Evolutionary conservation across 1,140 invertebrate genomes (phyloP).

Genomic region (Carposina sasakii): DNA sequence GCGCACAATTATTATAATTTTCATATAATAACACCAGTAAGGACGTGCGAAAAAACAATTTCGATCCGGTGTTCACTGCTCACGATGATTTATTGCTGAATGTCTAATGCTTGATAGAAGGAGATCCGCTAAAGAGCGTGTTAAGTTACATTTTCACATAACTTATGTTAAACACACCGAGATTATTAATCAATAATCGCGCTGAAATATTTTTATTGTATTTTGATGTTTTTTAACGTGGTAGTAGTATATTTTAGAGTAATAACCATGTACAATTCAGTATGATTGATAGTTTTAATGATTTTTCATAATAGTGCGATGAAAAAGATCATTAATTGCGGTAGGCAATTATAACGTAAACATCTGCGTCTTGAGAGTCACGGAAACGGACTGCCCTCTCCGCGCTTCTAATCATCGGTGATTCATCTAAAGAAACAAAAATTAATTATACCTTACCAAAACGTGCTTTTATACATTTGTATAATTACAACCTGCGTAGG

Average conservation of each 20-base stretch:
- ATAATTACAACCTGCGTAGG: constrained; percentile 57
- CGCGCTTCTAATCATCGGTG: constrained; percentile 56
- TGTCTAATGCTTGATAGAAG: too few relatives aligned
- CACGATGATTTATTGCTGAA: constrained; percentile 55
- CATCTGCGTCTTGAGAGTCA: constrained; percentile 56
- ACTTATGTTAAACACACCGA: too few relatives aligned
- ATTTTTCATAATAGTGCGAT: constrained; percentile 21
- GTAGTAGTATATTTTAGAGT: too few relatives aligned
- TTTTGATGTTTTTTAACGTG: too few relatives aligned
- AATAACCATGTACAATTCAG: too few relatives aligned
- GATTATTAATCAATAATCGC: too few relatives aligned
- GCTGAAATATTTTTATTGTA: too few relatives aligned
- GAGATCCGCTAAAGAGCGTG: too few relatives aligned
- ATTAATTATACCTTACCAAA: constrained; percentile 65
- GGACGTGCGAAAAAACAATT: constrained; percentile 68
- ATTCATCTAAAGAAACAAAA: constrained; percentile 65
- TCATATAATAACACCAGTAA: constrained; percentile 62
- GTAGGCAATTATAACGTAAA: constrained; percentile 61
- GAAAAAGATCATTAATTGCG: constrained; percentile 55
- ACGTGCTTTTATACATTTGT: constrained; percentile 62
- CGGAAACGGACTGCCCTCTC: constrained; percentile 26
- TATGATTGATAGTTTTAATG: constrained; percentile 13
- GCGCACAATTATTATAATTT: constrained; percentile 70
- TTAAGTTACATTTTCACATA: too few relatives aligned
- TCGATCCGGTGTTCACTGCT: constrained; percentile 45